Evolutionary conservation across 2,888 invertebrate genomes (phyloP).

Genomic region (Phytoseiulus persimilis): DNA sequence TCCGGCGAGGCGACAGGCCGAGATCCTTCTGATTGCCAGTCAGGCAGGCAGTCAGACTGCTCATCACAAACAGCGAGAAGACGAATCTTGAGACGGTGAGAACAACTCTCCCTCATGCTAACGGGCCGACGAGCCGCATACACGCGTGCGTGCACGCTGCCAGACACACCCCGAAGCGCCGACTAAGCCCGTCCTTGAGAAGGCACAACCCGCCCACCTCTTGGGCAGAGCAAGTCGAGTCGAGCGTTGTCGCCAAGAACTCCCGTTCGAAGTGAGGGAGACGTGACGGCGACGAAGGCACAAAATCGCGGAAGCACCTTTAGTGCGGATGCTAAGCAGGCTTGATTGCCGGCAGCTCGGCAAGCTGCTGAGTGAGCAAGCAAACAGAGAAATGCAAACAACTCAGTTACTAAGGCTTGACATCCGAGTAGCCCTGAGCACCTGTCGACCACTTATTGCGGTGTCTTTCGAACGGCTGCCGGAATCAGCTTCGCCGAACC

Average conservation of each 20-base stretch:
- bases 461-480: no score
- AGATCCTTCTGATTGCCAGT: background rate
- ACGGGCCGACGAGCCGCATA: no score
- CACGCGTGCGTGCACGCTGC: background rate
- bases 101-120: background rate
- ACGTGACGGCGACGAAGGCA: background rate
- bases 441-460: background rate
- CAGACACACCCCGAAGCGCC: background rate
- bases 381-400: background rate
- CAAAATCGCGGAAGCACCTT: background rate
- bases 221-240: background rate
- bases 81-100: background rate
- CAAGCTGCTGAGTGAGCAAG: no score
- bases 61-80: background rate
- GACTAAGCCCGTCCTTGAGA: background rate
- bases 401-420: background rate
- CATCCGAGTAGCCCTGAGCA: background rate
- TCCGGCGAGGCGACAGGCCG: background rate
- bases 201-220: background rate
- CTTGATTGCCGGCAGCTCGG: no score
- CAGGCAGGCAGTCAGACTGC: background rate
- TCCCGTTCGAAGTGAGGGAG: background rate
- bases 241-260: background rate
- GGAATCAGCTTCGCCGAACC: no score
- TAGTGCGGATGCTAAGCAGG: no score